Evolutionary conservation across 2,113 vertebrate species (phyloP).

Genomic region (Catagonus wagneri): DNA sequence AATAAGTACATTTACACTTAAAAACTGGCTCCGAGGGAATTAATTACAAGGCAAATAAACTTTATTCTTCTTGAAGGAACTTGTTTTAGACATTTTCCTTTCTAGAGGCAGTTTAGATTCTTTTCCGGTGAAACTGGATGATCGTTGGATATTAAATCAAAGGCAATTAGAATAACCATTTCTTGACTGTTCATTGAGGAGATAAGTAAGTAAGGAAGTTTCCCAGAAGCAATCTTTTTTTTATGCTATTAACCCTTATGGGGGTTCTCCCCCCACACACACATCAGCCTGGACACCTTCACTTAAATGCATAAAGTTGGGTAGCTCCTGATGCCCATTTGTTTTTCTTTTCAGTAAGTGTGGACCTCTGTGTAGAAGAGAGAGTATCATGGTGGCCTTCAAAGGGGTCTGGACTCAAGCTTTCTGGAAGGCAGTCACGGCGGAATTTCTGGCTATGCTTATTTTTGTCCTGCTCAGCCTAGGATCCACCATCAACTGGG

Average conservation of each 20-base stretch:
- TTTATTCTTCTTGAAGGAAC: conserved; percentile 21
- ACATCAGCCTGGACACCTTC: rapidly evolving
- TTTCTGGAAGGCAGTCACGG: conserved; percentile 96
- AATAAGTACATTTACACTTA: background rate
- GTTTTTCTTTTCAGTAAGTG: conserved; percentile 91
- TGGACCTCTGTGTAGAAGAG: conserved; percentile 89
- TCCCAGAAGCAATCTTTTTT: background rate
- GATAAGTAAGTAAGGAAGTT: background rate
- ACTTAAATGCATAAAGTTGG: background rate
- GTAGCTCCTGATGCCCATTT: conserved; percentile 65
- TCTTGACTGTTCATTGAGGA: background rate
- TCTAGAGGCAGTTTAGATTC: background rate
- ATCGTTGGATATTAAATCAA: background rate
- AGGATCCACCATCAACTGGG: conserved; percentile 97
- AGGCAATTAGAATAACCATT: background rate
- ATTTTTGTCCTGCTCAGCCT: conserved; percentile 96
- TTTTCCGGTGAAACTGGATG: background rate
- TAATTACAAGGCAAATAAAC: background rate
- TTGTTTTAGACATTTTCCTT: background rate
- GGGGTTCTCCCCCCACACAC: background rate
- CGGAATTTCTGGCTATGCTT: conserved; percentile 95
- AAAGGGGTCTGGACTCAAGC: conserved; percentile 97
- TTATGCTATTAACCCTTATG: background rate
- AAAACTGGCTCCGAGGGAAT: background rate
- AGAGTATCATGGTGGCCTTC: conserved; percentile 94